Base-by-base conservation (phyloP, 1,140 invertebrate species). In the Melitaea cinxia region DNA sequence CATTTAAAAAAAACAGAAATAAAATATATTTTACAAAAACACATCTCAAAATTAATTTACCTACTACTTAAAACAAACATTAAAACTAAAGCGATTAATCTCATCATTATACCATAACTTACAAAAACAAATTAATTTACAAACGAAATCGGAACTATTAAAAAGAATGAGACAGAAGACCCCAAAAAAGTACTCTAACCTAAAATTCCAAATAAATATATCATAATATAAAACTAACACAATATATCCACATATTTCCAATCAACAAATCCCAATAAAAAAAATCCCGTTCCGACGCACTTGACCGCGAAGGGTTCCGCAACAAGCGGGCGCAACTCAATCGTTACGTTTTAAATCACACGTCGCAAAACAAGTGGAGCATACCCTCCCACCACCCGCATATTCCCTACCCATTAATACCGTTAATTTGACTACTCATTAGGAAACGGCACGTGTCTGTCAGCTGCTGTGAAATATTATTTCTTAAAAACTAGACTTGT, bases 301-400 rank as follows among this genome's bases (percentile, higher is more conserved):
- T 53, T 42, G 49, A 57, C 55, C 63, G 63, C 56, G 59, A 53
- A 47, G 9, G 56, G 56, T 53, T 58, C 55, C 59, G 59, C 35
- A 39, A 49, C 19, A 28, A 23, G 35, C 59, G 49, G 23, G 24
- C 37, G 56, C 56, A 58, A 60, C 56, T 67, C 49, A 53, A 28
- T 39, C 65, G 50, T 67, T 55, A 28, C 57, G 52, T 60, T 60
- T 60, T 59, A 59, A 63, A 63, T 62, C 52, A 60, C 65, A 52
- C 12, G 52, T 39, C 26, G 30, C 45, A 23, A 26, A 64, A 53
- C 50, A 53, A 67, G 65, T 55, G 35, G 37, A 30, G 49, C 65
- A 39, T 53, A n/a, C n/a, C n/a, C 50, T 21, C 37, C n/a, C 15
- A 23, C 23, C 5, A 19, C 26, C 26, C 37, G n/a, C 17, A 33